Percentiles rank a stretch among this genome's conserved stretches.
Conservation (phyloP, 2,113 vertebrate species). For the rat (Rattus norvegicus) region GRCr8 NC_086019.1:27545501-27546000, state of each 20-base stretch:
- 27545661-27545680: conserved; percentile 43
- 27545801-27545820: conserved; percentile 72
- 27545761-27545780: conserved; percentile 63
- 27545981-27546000: conserved; percentile 65
- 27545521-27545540: conserved; percentile 36
- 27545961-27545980: conserved; percentile 72
- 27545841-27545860: conserved; percentile 55
- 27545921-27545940: conserved; percentile 18
- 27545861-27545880: conserved; percentile 55
- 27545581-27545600: background rate
- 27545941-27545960: conserved; percentile 72
- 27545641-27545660: conserved; percentile 52
- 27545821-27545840: conserved; percentile 15
- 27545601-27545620: background rate
- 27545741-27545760: conserved; percentile 55
- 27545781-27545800: conserved; percentile 68
- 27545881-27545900: conserved; percentile 50
- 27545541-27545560: conserved; percentile 46
- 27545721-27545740: conserved; percentile 45
- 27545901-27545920: background rate
- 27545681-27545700: conserved; percentile 53
- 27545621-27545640: background rate
- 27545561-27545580: conserved; percentile 18
- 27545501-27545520: conserved; percentile 26
- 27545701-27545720: conserved; percentile 38